Conservation (phyloP, 35 echinoderm and acorn worm species). For the Eucidaris tribuloides region DNA sequence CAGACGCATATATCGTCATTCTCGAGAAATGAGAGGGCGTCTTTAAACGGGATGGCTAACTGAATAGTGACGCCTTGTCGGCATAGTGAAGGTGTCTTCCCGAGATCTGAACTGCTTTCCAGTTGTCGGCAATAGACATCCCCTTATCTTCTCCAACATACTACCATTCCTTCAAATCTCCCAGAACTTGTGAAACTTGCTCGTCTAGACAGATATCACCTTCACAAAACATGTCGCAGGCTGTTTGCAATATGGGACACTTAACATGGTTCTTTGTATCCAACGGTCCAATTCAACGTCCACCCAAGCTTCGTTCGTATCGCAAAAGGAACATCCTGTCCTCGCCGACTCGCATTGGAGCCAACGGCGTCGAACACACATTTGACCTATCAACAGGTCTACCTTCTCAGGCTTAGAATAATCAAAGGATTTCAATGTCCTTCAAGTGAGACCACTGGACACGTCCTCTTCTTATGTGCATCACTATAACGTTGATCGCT, state of each 20-base stretch:
- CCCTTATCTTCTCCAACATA: background rate
- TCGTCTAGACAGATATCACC: too few relatives aligned
- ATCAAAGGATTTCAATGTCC: too few relatives aligned
- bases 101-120: slow-evolving; percentile 9
- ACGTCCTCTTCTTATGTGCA: too few relatives aligned
- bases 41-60: slow-evolving; percentile 43
- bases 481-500: too few relatives aligned
- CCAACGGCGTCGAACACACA: background rate
- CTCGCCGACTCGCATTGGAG: background rate
- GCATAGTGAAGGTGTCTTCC: slow-evolving; percentile 8
- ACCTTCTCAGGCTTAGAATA: too few relatives aligned
- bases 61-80: slow-evolving; percentile 49
- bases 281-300: background rate
- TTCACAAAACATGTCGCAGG: too few relatives aligned
- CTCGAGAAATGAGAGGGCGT: background rate
- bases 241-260: background rate
- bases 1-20: slow-evolving; percentile 29
- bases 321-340: background rate
- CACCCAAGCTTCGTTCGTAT: background rate
- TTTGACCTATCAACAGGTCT: too few relatives aligned
- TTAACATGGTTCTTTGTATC: background rate
- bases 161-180: background rate
- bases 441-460: too few relatives aligned
- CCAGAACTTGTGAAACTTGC: background rate
- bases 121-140: slow-evolving; percentile 56